Evolutionary conservation across 2,113 vertebrate genomes (phyloP).

Genomic region (Erythrocebus patas): DNA sequence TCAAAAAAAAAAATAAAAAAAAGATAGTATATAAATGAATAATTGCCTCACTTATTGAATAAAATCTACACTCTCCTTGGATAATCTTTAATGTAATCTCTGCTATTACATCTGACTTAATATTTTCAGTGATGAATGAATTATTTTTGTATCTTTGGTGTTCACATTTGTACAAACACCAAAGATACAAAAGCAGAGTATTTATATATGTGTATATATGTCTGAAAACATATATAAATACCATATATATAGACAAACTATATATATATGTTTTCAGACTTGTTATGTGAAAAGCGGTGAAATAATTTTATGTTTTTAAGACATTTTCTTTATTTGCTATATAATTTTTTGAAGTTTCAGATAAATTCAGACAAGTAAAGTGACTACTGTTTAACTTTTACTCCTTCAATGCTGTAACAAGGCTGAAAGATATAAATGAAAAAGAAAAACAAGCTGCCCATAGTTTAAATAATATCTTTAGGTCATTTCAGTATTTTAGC

Average conservation of each 20-base stretch:
- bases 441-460: not conserved
- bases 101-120: not conserved
- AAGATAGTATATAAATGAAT: not conserved
- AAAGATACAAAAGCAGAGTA: no score
- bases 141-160: not conserved
- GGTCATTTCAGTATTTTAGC: not conserved
- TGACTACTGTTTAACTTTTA: not conserved
- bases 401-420: not conserved
- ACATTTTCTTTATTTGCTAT: not conserved
- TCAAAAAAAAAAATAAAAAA: not conserved
- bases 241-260: no score
- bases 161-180: no score
- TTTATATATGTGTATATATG: no score
- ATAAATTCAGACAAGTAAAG: not conserved
- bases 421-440: not conserved
- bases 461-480: not conserved
- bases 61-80: not conserved
- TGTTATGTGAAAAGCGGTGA: not conserved
- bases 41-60: not conserved
- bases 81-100: not conserved
- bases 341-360: not conserved
- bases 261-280: not conserved
- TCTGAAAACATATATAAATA: not conserved
- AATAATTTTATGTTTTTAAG: not conserved
- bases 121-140: not conserved